A percentile compares a stretch with the other conserved stretches of the same genome.
Evolutionary conservation across 2,888 invertebrate genomes (phyloP).

Genomic region (Theodoxus fluviatilis): DNA sequence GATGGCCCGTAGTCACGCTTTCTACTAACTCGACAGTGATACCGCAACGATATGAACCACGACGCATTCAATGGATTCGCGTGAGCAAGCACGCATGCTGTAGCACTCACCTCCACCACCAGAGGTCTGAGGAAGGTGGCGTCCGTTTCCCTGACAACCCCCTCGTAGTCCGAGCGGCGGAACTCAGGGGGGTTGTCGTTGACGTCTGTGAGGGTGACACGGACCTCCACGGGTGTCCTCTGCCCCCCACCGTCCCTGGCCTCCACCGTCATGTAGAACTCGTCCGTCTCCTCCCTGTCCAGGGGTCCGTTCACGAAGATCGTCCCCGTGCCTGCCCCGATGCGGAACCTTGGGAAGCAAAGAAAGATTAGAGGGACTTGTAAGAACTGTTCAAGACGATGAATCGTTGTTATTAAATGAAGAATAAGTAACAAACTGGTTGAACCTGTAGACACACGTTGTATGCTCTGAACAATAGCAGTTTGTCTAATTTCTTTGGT

Average conservation of each 20-base stretch:
- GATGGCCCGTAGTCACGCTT: too few species aligned
- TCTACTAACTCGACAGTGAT: too few species aligned
- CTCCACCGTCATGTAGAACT: constrained; percentile 80
- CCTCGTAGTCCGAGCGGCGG: constrained; percentile 51
- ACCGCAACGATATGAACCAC: too few species aligned
- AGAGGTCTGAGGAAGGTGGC: constrained; percentile 81
- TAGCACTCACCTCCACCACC: constrained; percentile 71
- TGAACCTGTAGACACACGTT: too few species aligned
- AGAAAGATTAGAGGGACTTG: too few species aligned
- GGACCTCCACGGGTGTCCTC: constrained; percentile 50
- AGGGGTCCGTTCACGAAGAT: constrained; percentile 72
- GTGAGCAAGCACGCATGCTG: too few species aligned
- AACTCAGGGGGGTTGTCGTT: constrained; percentile 61
- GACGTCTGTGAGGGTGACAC: constrained; percentile 52
- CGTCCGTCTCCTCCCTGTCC: constrained; percentile 82
- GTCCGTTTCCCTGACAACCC: constrained; percentile 76
- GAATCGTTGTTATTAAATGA: too few species aligned
- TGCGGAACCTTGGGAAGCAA: constrained; percentile 70
- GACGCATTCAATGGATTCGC: too few species aligned
- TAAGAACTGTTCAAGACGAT: too few species aligned
- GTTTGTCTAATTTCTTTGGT: too few species aligned
- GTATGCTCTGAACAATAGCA: too few species aligned
- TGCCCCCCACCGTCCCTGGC: constrained; percentile 82
- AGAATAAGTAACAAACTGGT: too few species aligned
- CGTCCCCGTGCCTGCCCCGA: constrained; percentile 75